Evolutionary conservation across 2,888 invertebrate species (phyloP).

Genomic region (Limenitis arthemis): DNA sequence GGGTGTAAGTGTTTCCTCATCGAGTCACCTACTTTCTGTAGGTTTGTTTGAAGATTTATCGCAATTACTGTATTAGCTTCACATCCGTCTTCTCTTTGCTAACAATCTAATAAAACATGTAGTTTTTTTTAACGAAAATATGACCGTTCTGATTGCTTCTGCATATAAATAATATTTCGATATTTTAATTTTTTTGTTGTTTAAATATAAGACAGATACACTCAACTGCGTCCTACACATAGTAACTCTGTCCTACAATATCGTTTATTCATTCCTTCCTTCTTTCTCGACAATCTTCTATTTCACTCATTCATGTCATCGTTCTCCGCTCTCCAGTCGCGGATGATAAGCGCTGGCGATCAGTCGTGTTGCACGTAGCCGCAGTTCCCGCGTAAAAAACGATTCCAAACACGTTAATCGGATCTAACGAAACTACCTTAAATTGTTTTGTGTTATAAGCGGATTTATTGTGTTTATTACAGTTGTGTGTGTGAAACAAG

Average conservation of each 20-base stretch:
- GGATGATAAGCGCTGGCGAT: slow-evolving; percentile 47
- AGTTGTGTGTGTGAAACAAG: slow-evolving; percentile 51
- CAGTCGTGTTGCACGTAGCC: slow-evolving; percentile 34
- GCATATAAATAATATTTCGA: no score
- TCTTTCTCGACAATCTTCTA: slow-evolving; percentile 10
- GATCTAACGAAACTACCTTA: slow-evolving; percentile 37
- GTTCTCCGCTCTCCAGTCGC: slow-evolving; percentile 47
- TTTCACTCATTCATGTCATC: slow-evolving; percentile 12
- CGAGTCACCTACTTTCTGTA: slow-evolving; percentile 25
- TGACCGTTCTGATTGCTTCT: no score
- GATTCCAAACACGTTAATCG: slow-evolving; percentile 38
- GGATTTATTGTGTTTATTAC: slow-evolving; percentile 39
- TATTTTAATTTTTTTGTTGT: no score
- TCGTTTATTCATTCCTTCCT: slow-evolving; percentile 11
- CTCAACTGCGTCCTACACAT: neutral
- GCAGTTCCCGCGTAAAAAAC: slow-evolving; percentile 44
- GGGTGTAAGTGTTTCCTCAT: slow-evolving; percentile 25
- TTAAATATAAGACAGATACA: neutral
- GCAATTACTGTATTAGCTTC: neutral
- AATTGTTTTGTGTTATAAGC: slow-evolving; percentile 39
- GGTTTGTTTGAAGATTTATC: neutral
- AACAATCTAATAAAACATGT: no score
- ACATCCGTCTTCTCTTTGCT: no score
- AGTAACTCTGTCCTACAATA: neutral
- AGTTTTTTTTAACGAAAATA: no score